A percentile compares a stretch with the other conserved stretches of the same genome.
Conservation (phyloP, 2,113 vertebrate genomes). For the Meriones unguiculatus region DNA sequence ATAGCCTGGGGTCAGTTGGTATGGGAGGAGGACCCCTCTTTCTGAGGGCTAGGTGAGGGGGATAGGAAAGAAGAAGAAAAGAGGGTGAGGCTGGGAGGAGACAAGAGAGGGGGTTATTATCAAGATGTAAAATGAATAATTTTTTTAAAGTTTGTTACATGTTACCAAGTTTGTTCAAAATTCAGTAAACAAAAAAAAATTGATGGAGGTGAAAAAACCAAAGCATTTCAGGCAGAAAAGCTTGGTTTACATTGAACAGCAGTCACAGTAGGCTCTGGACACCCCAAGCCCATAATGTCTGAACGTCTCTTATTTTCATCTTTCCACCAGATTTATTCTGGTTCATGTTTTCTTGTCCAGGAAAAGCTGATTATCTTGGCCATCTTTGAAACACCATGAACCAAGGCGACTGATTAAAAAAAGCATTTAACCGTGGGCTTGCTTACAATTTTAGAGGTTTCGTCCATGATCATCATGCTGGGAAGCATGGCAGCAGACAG, state of each 20-base stretch:
- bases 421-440: background rate
- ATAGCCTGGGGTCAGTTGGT: no score
- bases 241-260: fast-evolving
- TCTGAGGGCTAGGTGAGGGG: no score
- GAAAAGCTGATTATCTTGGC: background rate
- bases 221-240: background rate
- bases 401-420: background rate
- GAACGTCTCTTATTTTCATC: background rate
- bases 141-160: background rate
- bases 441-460: background rate
- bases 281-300: background rate
- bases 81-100: no score
- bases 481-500: background rate
- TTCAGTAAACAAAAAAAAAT: background rate
- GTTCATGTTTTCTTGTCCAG: background rate
- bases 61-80: no score
- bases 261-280: background rate
- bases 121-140: no score
- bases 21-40: no score
- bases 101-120: no score
- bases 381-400: background rate
- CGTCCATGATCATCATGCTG: background rate
- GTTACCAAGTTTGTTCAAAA: background rate
- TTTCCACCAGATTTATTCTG: background rate
- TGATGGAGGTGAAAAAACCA: background rate